Evolutionary conservation across 2,113 vertebrate species (phyloP).

Genomic region (Apteryx owenii): DNA sequence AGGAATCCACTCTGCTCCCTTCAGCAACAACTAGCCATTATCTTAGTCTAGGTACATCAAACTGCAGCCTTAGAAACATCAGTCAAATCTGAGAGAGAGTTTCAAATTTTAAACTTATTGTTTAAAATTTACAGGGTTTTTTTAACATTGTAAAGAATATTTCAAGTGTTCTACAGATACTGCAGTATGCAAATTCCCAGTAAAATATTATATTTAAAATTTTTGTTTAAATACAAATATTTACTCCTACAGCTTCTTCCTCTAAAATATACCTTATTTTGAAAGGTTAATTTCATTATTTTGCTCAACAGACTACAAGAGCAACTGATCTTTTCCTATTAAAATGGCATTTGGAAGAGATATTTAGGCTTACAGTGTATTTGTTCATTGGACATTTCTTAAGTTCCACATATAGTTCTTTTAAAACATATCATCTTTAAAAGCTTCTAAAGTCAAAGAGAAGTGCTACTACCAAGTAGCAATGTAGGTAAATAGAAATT

Average conservation of each 20-base stretch:
- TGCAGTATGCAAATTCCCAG: neutral
- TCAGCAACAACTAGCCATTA: too few relatives aligned
- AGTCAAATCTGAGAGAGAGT: too few relatives aligned
- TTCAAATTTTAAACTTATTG: neutral
- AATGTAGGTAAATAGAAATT: slow-evolving; percentile 25
- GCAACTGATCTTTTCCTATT: neutral
- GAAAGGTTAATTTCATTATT: neutral
- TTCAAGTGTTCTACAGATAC: neutral
- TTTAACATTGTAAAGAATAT: neutral
- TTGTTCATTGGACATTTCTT: neutral
- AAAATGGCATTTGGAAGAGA: neutral
- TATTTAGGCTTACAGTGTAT: neutral
- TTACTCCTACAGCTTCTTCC: neutral
- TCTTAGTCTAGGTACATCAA: neutral
- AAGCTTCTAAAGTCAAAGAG: slow-evolving; percentile 17
- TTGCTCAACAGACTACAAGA: neutral
- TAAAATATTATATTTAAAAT: slow-evolving; percentile 19
- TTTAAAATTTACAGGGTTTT: neutral
- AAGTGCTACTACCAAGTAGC: neutral
- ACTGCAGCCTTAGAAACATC: too few relatives aligned
- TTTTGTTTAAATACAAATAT: neutral
- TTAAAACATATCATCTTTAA: neutral
- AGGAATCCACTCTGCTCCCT: too few relatives aligned
- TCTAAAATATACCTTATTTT: neutral
- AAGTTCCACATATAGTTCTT: neutral